Evolutionary conservation across 2,888 invertebrate species (phyloP), one percentile per base, ranked within the genome.

Genomic region (Athetis lepigone): DNA sequence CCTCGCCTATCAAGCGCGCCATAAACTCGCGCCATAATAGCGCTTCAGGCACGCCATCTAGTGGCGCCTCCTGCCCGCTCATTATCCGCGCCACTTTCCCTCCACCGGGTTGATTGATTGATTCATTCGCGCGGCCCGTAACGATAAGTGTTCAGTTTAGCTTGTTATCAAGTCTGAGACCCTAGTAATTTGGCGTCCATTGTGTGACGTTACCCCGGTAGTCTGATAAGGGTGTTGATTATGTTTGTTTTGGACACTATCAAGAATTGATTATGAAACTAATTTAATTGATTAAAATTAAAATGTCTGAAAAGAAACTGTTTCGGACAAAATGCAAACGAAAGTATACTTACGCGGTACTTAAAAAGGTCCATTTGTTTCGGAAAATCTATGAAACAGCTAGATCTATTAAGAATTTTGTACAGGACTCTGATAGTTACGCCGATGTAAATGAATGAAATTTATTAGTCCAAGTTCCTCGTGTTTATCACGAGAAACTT

Each of bases 91-190:
- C 72, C 75, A 73, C 78, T 79, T 78, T 75, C 77, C 81, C 75
- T 79, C 79, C 72, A 70, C 76, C 72, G 62, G 73, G 82, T 77
- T 85, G 84, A 85, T 88, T 90, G 89, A 90, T 90, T 89, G 90
- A 90, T 90, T 90, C 84, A 85, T 87, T 86, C 86, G 76, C 65
- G 62, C 66, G 76, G 78, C 62, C 84, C 80, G 84, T 81, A 83
- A 85, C 89, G 89, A 86, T 89, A 89, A 90, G 90, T 88, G 89
- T 84, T 85, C 86, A 85, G 86, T 85, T 86, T 85, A 86, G 85
- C 87, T 86, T 86, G 88, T 90, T 90, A 90, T 90, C 90, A 88
- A 84, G 81, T 79, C 65, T 79, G 79, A 75, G 57, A 73, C 63
- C 77, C 72, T 70, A 71, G 81, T 82, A 63, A 73, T 77, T 80